Percentiles rank a stretch among this genome's conserved stretches.
phyloP scores from a whole-genome alignment of 1,140 invertebrate species.

The Tetraneura akinire region DNA sequence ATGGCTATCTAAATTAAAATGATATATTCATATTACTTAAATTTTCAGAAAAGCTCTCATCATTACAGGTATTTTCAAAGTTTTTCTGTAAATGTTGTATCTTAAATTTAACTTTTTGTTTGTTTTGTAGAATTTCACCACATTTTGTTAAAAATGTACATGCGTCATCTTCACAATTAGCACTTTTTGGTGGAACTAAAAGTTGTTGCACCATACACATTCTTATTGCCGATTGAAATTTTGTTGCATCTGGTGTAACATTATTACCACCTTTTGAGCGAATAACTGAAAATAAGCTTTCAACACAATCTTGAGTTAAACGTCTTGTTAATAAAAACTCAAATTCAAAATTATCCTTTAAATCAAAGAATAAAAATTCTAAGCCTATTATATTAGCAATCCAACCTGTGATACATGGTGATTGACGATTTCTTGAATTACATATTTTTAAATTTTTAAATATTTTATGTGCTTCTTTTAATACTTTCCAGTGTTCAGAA shows the following conservation, averaged over 20 bases:
- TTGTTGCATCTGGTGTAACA: neutral
- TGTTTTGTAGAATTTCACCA: neutral
- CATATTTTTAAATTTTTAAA: neutral
- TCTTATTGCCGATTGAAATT: neutral
- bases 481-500: neutral
- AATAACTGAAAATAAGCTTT: conserved; percentile 2
- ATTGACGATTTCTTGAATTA: neutral
- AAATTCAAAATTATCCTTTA: neutral
- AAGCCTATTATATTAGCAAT: neutral
- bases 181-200: neutral
- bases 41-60: too few relatives aligned
- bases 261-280: neutral
- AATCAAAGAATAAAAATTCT: neutral
- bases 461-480: neutral
- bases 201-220: neutral
- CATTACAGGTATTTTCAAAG: neutral
- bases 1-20: neutral
- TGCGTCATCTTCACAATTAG: neutral
- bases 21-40: conserved; percentile 12
- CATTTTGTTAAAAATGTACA: neutral
- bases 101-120: neutral
- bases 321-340: neutral
- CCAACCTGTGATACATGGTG: conserved; percentile 2
- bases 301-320: conserved; percentile 5
- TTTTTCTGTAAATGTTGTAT: neutral